These are phyloP conservation scores for Ahaetulla prasina DNA, from an alignment of 2,113 vertebrate species.

Conservation along the genomic window DNA sequence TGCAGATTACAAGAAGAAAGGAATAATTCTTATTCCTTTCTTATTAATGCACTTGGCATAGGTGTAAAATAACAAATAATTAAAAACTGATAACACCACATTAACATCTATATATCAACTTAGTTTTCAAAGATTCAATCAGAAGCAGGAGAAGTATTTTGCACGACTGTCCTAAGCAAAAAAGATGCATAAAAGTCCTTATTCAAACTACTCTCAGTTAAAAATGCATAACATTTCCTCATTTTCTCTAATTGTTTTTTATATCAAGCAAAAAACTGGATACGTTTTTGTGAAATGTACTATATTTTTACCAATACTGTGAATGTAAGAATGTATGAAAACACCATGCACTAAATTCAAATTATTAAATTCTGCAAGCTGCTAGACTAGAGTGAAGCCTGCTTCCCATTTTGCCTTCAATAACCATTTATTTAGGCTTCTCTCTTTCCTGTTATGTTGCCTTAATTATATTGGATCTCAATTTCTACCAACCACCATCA, in stretches of 20 bases:
- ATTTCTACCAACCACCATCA: not conserved
- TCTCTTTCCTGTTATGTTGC: not conserved
- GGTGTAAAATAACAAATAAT: not conserved
- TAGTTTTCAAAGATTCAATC: not conserved
- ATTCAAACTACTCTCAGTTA: conserved; percentile 25
- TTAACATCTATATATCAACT: conserved; percentile 28
- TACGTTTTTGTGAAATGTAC: not conserved
- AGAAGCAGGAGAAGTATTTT: not conserved
- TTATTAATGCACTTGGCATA: not conserved
- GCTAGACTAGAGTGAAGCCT: not conserved
- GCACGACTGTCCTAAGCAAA: conserved; percentile 24
- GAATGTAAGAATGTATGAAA: not conserved
- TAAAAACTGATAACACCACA: not conserved
- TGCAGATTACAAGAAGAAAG: not conserved
- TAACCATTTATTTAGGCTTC: not conserved
- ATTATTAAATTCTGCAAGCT: not conserved
- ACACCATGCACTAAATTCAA: not conserved
- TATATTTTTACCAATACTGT: not conserved
- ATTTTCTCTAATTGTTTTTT: not conserved
- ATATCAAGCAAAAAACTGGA: conserved; percentile 14
- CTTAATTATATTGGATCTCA: not conserved
- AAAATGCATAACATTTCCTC: not conserved
- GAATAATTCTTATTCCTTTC: not conserved
- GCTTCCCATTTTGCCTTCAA: not conserved
- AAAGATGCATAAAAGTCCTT: conserved; percentile 6